Base-by-base conservation (phyloP, 2,113 vertebrate species). In the Lophura nycthemera region DNA sequence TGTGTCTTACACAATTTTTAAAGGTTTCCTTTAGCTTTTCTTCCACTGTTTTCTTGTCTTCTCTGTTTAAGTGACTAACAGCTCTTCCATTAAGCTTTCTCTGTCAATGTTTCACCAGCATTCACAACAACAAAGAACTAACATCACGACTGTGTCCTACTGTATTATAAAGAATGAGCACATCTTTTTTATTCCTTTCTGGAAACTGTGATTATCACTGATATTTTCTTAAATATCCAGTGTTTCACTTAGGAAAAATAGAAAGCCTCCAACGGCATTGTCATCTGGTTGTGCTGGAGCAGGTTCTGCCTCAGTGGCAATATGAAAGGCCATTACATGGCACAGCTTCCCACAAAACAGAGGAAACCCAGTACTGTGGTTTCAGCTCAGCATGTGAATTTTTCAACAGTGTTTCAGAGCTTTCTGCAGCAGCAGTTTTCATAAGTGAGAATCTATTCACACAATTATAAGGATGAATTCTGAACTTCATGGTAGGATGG, bases 361-460 rank as follows among this genome's bases (percentile, higher is more conserved):
- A 88, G 11, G 50, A 91, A 73, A 80, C 2, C 2, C 20, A 38
- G 32, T 48, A 71, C 69, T 47, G 19, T 47, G 38, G 45, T 83
- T 89, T 83, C 36, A 71, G 60, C 75, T 83, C 69, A 92, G 72
- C 21, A 5, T 3, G 30, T 80, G 75, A 74, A n/a, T 64, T 89
- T 85, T 56, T 85, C 67, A 87, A 38, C 63, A 91, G 29, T 38
- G 25, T 91, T 86, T 89, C 64, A 40, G 34, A 32, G 70, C 32
- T 88, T 87, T 89, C 75, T 86, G 71, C 60, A 88, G 75, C 78
- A 86, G 56, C 15, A 67, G 52, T 73, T 93, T 71, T 65, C 66
- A 66, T 70, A 85, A 87, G 63, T 34, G 76, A 90, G 89, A 86
- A 92, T n/a, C 21, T 38, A 88, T 32, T 76, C 10, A 25, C 7